phyloP scores from a whole-genome alignment of 2,797 vertebrate genomes.

The Pangasius djambal region DNA sequence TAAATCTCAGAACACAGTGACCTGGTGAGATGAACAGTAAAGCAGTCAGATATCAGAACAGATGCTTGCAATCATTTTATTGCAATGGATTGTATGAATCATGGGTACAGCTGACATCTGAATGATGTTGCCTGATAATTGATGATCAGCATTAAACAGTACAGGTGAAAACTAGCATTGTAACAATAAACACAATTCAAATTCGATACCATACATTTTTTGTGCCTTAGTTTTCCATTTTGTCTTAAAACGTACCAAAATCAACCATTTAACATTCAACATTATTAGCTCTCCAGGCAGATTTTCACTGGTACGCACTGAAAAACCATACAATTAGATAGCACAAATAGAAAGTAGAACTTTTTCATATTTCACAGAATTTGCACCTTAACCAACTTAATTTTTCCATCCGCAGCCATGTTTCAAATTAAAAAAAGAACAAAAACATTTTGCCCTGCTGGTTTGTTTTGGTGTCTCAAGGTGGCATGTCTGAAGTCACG shows the following conservation, averaged over 20 bases:
- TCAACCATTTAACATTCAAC: background rate
- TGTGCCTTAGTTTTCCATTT: background rate
- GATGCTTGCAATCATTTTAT: background rate
- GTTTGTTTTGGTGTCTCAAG: background rate
- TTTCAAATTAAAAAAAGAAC: background rate
- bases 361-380: background rate
- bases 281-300: background rate
- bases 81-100: background rate
- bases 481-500: background rate
- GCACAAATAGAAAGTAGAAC: no score
- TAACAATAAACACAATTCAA: background rate
- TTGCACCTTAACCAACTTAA: background rate
- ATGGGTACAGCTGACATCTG: background rate
- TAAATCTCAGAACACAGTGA: slow-evolving; percentile 31
- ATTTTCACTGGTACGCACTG: background rate
- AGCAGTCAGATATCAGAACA: background rate
- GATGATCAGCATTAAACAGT: background rate
- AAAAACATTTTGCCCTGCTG: background rate
- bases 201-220: background rate
- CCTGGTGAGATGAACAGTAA: background rate
- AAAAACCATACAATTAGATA: no score
- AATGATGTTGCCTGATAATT: background rate
- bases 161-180: background rate
- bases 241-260: background rate
- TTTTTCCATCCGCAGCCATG: background rate